Evolutionary conservation across 1,140 invertebrate genomes (phyloP), one percentile per base, ranked within the genome.

Genomic region (Steinernema feltiae): DNA sequence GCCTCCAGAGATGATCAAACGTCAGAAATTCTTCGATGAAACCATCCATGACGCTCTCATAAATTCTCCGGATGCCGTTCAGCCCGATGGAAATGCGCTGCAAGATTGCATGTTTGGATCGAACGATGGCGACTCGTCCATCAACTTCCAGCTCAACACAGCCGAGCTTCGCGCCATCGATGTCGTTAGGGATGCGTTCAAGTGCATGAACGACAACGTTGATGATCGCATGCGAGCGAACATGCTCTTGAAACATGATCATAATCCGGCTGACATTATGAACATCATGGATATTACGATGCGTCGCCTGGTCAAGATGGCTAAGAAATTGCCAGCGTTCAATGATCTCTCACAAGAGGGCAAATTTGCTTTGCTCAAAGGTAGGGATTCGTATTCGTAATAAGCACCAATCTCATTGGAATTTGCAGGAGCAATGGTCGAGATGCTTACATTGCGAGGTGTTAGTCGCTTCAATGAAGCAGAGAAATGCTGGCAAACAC

Each of bases 361-460:
- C 30, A 85, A 85, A 69, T 82, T 86, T 46, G 71, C 74, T 15
- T 71, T 85, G 69, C 76, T 85, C 30, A 85, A 97, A 88, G 93
- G 93, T 12, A 91, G 92, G 0, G 7, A 12, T n/a, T 46, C n/a
- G n/a, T n/a, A n/a, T n/a, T n/a, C n/a, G n/a, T n/a, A n/a, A n/a
- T n/a, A n/a, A n/a, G n/a, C n/a, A n/a, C n/a, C n/a, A n/a, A n/a
- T n/a, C n/a, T n/a, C n/a, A n/a, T n/a, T n/a, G n/a, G n/a, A n/a
- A n/a, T n/a, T n/a, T n/a, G n/a, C n/a, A n/a, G n/a, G n/a, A n/a
- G n/a, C n/a, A n/a, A n/a, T n/a, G n/a, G n/a, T n/a, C 7, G 41
- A 46, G 41, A 46, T 46, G 41, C 41, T 46, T n/a, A 46, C 41
- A 7, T n/a, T 46, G 7, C 41, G 41, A 7, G 41, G 41, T 12